Evolutionary conservation across 2,113 vertebrate species (phyloP).

Genomic region (Gymnarchus niloticus): DNA sequence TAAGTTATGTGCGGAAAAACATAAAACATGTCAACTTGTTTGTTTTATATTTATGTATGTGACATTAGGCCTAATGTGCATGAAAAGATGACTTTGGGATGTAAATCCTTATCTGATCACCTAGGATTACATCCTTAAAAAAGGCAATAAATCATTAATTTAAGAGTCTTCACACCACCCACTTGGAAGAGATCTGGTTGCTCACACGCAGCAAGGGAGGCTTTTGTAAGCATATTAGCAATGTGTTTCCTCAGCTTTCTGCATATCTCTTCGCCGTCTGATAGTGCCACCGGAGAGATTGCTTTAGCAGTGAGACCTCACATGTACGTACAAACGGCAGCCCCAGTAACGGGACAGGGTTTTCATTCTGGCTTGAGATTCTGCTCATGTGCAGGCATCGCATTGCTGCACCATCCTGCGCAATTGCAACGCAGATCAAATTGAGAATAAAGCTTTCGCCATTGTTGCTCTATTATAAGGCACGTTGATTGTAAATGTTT

Average conservation of each 20-base stretch:
- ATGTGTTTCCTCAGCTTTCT: neutral
- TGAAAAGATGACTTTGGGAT: neutral
- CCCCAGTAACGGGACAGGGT: neutral
- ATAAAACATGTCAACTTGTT: neutral
- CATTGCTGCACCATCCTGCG: neutral
- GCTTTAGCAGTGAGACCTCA: too few relatives aligned
- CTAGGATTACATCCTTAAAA: neutral
- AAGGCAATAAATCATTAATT: neutral
- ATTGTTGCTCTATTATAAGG: neutral
- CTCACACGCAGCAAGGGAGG: neutral
- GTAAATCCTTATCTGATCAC: neutral
- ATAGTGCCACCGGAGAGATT: neutral
- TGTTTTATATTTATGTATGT: neutral
- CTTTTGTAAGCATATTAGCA: neutral
- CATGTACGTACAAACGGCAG: neutral
- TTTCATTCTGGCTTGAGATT: neutral
- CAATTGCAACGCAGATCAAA: neutral
- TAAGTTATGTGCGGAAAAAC: constrained; percentile 17
- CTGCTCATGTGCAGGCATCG: neutral
- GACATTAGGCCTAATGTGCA: neutral
- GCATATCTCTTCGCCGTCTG: neutral
- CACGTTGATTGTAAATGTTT: neutral
- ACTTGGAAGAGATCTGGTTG: too few relatives aligned
- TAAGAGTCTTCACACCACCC: too few relatives aligned
- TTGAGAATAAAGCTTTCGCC: neutral